A percentile compares a stretch with the other conserved stretches of the same genome.
Evolutionary conservation across 2,888 invertebrate genomes (phyloP).

Genomic region (Heliconius ismenius): DNA sequence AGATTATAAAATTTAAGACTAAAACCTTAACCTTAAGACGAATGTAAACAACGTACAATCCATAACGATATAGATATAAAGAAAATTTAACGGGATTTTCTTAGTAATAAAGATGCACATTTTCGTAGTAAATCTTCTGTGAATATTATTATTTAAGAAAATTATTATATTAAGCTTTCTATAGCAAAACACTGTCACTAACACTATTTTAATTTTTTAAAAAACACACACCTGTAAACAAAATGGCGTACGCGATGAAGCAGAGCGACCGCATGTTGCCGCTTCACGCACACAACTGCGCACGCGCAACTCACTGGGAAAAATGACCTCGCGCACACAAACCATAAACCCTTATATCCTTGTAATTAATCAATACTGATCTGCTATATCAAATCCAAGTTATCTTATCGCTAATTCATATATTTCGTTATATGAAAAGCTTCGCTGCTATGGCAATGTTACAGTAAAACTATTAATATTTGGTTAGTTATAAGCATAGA

Average conservation of each 20-base stretch:
- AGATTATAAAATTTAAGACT: neutral
- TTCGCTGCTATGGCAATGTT: constrained; percentile 12
- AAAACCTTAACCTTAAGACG: constrained; percentile 9
- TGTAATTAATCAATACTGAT: constrained; percentile 43
- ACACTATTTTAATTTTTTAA: constrained; percentile 22
- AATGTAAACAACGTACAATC: neutral
- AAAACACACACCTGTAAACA: constrained; percentile 44
- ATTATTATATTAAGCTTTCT: neutral
- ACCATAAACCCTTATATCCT: constrained; percentile 43
- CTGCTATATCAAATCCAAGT: constrained; percentile 33
- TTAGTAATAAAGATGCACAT: neutral
- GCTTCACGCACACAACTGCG: constrained; percentile 39
- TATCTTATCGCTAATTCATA: constrained; percentile 35
- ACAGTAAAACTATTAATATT: neutral
- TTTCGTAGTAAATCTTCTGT: neutral
- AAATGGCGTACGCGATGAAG: constrained; percentile 39
- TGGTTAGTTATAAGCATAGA: neutral
- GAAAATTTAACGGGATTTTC: neutral
- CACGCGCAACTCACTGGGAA: constrained; percentile 31
- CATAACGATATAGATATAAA: neutral
- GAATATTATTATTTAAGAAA: neutral
- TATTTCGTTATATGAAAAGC: constrained; percentile 23
- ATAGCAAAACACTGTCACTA: neutral
- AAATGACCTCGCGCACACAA: constrained; percentile 26
- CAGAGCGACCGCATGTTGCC: constrained; percentile 45